phyloP scores from a whole-genome alignment of 2,113 vertebrate species.

The Platysteira castanea region DNA sequence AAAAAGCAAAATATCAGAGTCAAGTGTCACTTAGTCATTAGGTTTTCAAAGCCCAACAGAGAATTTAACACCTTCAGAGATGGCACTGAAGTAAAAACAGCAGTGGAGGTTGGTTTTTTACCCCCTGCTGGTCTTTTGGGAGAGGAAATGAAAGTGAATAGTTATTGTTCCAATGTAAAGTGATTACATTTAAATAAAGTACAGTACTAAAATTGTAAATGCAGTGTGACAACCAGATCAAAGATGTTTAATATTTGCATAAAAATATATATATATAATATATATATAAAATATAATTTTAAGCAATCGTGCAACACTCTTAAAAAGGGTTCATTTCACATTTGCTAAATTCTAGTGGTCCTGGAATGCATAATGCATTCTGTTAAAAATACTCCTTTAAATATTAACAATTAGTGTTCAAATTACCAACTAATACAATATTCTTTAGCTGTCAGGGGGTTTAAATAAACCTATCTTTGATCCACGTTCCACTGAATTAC shows the following conservation, averaged over 20 bases:
- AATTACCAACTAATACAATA: conserved; percentile 71
- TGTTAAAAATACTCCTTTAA: conserved; percentile 74
- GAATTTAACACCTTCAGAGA: conserved; percentile 46
- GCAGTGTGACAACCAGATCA: conserved; percentile 77
- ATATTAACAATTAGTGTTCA: conserved; percentile 77
- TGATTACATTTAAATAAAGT: conserved; percentile 73
- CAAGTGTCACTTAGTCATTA: conserved; percentile 53
- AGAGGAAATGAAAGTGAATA: conserved; percentile 66
- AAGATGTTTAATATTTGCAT: conserved; percentile 73
- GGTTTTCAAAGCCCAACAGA: conserved; percentile 56
- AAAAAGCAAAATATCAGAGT: background rate
- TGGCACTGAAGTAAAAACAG: conserved; percentile 38
- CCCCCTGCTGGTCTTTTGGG: conserved; percentile 15
- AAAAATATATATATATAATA: conserved; percentile 75
- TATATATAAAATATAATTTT: conserved; percentile 77
- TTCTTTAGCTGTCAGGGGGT: conserved; percentile 66
- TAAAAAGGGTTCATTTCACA: conserved; percentile 80
- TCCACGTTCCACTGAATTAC: conserved; percentile 68
- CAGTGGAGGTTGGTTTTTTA: background rate
- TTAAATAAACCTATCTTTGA: conserved; percentile 70
- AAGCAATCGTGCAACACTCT: conserved; percentile 76
- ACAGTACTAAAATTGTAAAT: conserved; percentile 79
- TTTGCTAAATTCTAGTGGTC: conserved; percentile 83
- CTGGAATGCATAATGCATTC: conserved; percentile 73
- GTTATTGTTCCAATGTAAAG: conserved; percentile 62